These are phyloP conservation scores for Promerops cafer DNA, from an alignment of 2,113 vertebrate genomes.

Conservation along the genomic window DNA sequence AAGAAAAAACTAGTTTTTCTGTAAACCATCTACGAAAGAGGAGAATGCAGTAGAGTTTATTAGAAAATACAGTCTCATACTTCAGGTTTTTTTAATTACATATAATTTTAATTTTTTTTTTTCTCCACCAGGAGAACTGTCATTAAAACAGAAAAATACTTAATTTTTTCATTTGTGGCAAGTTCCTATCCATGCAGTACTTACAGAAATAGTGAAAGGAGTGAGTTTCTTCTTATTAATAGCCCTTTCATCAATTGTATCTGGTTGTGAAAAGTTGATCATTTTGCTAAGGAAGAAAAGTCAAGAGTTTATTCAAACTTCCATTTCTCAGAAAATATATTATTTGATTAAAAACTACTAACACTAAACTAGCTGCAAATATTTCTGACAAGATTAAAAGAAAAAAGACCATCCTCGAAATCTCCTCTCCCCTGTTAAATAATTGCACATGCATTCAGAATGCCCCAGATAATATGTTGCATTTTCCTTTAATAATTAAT, in stretches of 20 bases:
- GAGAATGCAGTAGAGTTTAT: not conserved
- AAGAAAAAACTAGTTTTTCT: not conserved
- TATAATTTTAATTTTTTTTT: not conserved
- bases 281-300: constrained; percentile 85
- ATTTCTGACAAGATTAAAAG: not conserved
- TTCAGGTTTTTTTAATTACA: not conserved
- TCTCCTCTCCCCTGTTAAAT: not conserved
- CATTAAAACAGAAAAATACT: not conserved
- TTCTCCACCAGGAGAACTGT: not conserved
- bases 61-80: not conserved
- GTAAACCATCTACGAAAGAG: not conserved
- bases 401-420: not conserved
- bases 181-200: constrained; percentile 50
- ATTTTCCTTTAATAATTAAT: not conserved
- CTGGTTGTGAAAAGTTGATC: constrained; percentile 93
- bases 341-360: not conserved
- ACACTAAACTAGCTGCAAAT: not conserved
- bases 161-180: not conserved
- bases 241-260: constrained; percentile 96
- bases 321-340: not conserved
- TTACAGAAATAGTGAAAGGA: constrained; percentile 90
- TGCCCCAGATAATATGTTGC: not conserved
- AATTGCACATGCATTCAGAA: not conserved
- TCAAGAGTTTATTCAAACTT: constrained; percentile 9
- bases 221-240: constrained; percentile 94